Evolutionary conservation across 35 echinoderm and acorn worm genomes (phyloP), one percentile per base, ranked within the genome.

Genomic region (Ophioderma brevispina): DNA sequence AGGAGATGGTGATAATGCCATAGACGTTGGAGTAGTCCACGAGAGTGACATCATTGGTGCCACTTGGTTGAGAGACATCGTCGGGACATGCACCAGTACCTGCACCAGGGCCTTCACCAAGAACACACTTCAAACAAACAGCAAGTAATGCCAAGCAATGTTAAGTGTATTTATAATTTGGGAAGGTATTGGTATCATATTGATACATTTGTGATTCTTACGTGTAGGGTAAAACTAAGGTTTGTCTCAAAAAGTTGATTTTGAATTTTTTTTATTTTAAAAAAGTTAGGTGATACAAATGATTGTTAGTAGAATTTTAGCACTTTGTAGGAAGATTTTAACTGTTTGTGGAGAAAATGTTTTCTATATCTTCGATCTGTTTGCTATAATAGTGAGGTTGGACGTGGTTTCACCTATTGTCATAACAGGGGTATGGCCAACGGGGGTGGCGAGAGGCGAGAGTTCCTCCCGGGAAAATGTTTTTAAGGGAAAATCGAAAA

Each of bases 51-150:
- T 91, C 46, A 55, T 91, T 64, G 32, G 31, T 91, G 36, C 90
- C 90, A 1, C 15, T 50, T 34, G 76, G 33, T 1, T 19, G 17
- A 11, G 56, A 37, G 13, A 55, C 13, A 33, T 43, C 34, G 40
- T 91, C 90, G 0, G 90, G 90, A 43, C 90, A 91, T 30, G 50
- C 90, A 21, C 90, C 88, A 1, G 13, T 2, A 35, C 88, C 90
- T 31, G 38, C n/a, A 39, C 76, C 59, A 33, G 38, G 23, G 33
- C 41, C 41, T 8, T 46, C 41, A 17, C 41, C 41, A 17, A 46
- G 75, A 43, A 85, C 90, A 86, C 90, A 85, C 63, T 17, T 55
- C 76, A 64, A 30, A 31, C 1, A 28, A 81, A 81, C 17, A 3
- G 39, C 0, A 81, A 18, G 33, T 0, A 35, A 14, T 31, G 21